phyloP scores from a whole-genome alignment of 1,140 invertebrate species.

The Scaptomyza montana region DNA sequence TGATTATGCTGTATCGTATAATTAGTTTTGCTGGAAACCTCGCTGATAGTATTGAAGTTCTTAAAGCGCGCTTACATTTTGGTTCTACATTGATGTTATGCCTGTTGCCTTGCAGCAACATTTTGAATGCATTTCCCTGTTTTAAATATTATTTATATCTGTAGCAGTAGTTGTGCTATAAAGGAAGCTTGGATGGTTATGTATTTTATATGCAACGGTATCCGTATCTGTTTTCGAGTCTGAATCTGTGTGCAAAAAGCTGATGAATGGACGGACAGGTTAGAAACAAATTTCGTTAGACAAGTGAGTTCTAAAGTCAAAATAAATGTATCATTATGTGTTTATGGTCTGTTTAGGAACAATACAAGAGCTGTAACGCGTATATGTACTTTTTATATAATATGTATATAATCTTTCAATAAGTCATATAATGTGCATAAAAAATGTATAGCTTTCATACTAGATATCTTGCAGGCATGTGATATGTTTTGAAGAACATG shows the following conservation, averaged over 20 bases:
- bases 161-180: conserved; percentile 35
- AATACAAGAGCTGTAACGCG: conserved; percentile 48
- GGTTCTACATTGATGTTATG: conserved; percentile 19
- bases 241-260: conserved; percentile 45
- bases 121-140: conserved; percentile 67
- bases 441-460: conserved; percentile 43
- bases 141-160: conserved; percentile 22
- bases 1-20: conserved; percentile 40
- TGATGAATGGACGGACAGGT: conserved; percentile 79
- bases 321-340: conserved; percentile 15
- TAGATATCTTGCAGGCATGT: conserved; percentile 37
- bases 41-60: conserved; percentile 70
- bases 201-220: conserved; percentile 30
- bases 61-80: conserved; percentile 38
- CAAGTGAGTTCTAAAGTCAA: conserved; percentile 35
- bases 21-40: conserved; percentile 74
- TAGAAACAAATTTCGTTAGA: conserved; percentile 62
- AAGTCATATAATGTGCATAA: conserved; percentile 29
- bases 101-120: conserved; percentile 56
- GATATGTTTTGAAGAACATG: conserved; percentile 61
- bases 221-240: conserved; percentile 24
- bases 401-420: conserved; percentile 2
- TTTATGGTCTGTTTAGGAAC: conserved; percentile 64
- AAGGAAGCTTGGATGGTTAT: conserved; percentile 55
- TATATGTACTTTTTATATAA: not conserved